Evolutionary conservation across 2,888 invertebrate species (phyloP).

Genomic region (Spilosoma lubricipeda): DNA sequence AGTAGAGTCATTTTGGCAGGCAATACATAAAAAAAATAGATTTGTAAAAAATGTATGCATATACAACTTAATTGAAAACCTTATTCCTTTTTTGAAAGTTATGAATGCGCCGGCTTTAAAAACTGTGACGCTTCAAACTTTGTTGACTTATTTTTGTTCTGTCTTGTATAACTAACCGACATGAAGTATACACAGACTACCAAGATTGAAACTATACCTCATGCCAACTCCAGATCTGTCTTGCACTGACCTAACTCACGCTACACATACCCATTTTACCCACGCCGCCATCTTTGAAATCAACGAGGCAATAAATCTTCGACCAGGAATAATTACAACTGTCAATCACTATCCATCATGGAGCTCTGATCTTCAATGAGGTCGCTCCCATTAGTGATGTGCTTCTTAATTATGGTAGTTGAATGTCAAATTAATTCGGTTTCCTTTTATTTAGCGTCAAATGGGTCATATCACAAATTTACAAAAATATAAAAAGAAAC

Average conservation of each 20-base stretch:
- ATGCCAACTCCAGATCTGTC: background rate
- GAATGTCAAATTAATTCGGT: background rate
- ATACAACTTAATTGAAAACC: too few relatives aligned
- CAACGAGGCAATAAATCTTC: background rate
- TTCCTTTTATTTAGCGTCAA: background rate
- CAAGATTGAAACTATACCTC: background rate
- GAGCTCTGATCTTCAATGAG: conserved; percentile 1
- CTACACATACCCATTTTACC: background rate
- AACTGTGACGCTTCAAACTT: background rate
- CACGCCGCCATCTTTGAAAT: background rate
- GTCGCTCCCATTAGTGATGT: background rate
- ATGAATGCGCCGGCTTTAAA: too few relatives aligned
- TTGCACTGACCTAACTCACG: background rate
- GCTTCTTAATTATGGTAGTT: background rate
- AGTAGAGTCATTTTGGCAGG: too few relatives aligned
- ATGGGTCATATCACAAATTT: too few relatives aligned
- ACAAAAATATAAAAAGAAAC: too few relatives aligned
- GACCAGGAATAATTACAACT: background rate
- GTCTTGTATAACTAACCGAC: background rate
- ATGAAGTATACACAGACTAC: too few relatives aligned
- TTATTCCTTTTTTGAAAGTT: too few relatives aligned
- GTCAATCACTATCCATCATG: background rate
- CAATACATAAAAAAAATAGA: too few relatives aligned
- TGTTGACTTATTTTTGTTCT: too few relatives aligned
- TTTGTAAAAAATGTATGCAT: too few relatives aligned